Base-by-base conservation (phyloP, 2,888 invertebrate genomes). In the Mechanitis messenoides region DNA sequence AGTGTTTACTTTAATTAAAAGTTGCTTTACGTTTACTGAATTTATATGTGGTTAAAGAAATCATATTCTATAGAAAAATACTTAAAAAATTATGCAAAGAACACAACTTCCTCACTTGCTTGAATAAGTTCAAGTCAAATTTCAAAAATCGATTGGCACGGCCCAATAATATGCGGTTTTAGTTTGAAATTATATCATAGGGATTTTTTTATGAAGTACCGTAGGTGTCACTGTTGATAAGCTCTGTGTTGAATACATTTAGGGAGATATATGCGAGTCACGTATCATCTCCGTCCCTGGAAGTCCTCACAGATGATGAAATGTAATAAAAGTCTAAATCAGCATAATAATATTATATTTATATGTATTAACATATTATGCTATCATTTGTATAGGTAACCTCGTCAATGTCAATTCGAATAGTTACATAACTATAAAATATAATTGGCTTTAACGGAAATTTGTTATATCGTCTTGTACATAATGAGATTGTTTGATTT, bases 161-260 rank as follows among this genome's bases (percentile, higher is more conserved):
- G 35, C n/a, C n/a, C 47, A 47, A 47, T 47, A n/a, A 47, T n/a
- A 47, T n/a, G 47, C 47, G 47, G 47, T n/a, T 47, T 47, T 20
- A 47, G 20, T 20, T 20, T 20, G 20, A 20, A 20, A 20, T 20
- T 20, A 20, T 20, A 20, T 20, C 20, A 20, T 20, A 20, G 20
- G 0, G 20, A 20, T 20, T 20, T 20, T 20, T 20, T 20, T 20
- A 20, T 20, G 20, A 20, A 20, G 20, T 20, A 20, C 20, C 20
- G 1, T 1, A 6, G n/a, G 12, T 47, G n/a, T 47, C 20, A 47
- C 3, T 20, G 47, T n/a, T 38, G 38, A 38, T 7, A 38, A 38
- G 38, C 38, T 38, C 38, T 7, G 38, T 38, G 38, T 0, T 2
- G 38, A 6, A 38, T 7, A 1, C 38, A 38, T 7, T 38, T 38